Conservation (phyloP, 2,888 invertebrate species). For the Tethea ocularis region DNA sequence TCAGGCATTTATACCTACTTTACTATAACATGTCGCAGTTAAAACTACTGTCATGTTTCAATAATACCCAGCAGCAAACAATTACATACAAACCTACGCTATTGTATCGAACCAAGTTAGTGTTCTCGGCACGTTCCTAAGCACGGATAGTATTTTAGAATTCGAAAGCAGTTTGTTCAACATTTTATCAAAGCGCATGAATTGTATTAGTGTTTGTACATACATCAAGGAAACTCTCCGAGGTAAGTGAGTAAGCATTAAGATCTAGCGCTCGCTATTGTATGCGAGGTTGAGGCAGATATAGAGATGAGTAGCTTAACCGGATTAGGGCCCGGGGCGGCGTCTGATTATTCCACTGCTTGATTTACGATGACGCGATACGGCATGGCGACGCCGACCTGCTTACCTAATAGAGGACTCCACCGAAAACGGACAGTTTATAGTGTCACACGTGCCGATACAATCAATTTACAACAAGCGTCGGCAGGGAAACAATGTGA, state of each 20-base stretch:
- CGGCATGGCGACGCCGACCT: conserved; percentile 56
- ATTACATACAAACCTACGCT: conserved; percentile 18
- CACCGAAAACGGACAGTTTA: conserved; percentile 71
- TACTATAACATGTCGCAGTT: conserved; percentile 28
- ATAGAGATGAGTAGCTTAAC: conserved; percentile 74
- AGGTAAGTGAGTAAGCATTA: conserved; percentile 40
- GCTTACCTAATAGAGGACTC: conserved; percentile 65
- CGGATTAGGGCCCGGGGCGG: conserved; percentile 70
- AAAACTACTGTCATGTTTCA: conserved; percentile 32
- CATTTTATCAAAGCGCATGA: conserved; percentile 59
- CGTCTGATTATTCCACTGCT: conserved; percentile 76
- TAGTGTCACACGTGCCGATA: conserved; percentile 64
- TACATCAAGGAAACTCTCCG: conserved; percentile 44
- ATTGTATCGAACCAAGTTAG: conserved; percentile 27
- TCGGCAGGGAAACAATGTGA: conserved; percentile 58
- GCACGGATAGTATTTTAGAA: conserved; percentile 62
- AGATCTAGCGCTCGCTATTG: conserved; percentile 65
- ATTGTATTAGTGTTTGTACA: conserved; percentile 41
- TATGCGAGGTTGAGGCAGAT: conserved; percentile 66
- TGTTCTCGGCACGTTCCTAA: conserved; percentile 52
- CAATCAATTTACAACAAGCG: conserved; percentile 60
- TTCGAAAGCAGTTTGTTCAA: conserved; percentile 53
- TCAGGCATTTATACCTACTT: conserved; percentile 17
- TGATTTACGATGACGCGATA: conserved; percentile 81
- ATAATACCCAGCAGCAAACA: background rate